Evolutionary conservation across 2,113 vertebrate genomes (phyloP), one percentile per base, ranked within the genome.

Genomic region (Anhinga anhinga): DNA sequence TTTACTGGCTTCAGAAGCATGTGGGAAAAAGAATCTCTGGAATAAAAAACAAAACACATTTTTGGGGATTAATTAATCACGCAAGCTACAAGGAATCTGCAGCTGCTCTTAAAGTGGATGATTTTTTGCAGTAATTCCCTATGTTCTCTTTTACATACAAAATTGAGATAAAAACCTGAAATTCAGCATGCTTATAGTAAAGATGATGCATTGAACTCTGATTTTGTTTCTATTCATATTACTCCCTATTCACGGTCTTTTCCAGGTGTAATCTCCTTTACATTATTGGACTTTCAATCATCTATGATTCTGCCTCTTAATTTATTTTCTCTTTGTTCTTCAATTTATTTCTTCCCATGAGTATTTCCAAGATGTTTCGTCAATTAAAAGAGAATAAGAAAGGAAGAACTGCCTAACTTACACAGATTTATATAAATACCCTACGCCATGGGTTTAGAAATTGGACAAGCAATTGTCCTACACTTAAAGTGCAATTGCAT

Each of bases 241-340:
- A 62, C 50, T 93, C 63, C 26, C 32, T 77, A 44, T 65, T 93
- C 45, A 49, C 2, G 0, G 29, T 79, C 34, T 81, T 89, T 80
- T 92, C 69, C 61, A 62, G 53, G 14, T 90, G 96, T 96, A 90
- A 88, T 92, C 61, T 91, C 40, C 52, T 95, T 94, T 82, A 77
- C 9, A 76, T 76, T 94, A 71, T 76, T 94, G 52, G 63, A 62
- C 32, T 95, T 97, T 70, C 49, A 97, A 45, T 91, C 40, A 73
- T 77, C 58, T 80, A 4, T 73, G 36, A 70, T 91, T 91, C 38
- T 89, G 15, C 7, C n/a, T 20, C 38, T 86, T 91, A 90, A 74
- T 89, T 93, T 92, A 47, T 77, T 87, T 65, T 59, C 15, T 65
- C 16, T 90, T 95, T 66, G 2, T 85, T 90, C 21, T 94, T 93